Base-by-base conservation (phyloP, 2,113 vertebrate species). In the Pyrgilauda ruficollis region DNA sequence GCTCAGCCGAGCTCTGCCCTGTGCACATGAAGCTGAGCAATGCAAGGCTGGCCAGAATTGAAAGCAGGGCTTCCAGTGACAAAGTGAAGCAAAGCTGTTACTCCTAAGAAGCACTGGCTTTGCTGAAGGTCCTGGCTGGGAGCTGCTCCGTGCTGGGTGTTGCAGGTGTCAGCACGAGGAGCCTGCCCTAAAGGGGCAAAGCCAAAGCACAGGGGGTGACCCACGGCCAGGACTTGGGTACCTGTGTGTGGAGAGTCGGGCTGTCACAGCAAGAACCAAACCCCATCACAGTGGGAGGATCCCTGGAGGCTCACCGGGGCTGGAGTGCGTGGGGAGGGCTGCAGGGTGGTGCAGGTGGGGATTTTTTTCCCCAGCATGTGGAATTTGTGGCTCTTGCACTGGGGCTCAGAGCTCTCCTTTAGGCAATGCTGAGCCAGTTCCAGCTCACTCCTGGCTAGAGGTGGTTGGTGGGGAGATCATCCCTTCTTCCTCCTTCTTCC, bases 361-460 rank as follows among this genome's bases (percentile, higher is more conserved):
- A 58, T 81, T 94, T 80, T 31, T 76, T 17, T 20, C 24, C 50
- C 41, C 37, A n/a, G 0, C 8, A 7, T 0, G 0, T 1, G 4
- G 3, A 7, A 7, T 46, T 52, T 77, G 55, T 62, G 46, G 41
- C 17, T 84, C 21, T 53, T 75, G 47, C 13, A 5, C 22, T 26
- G 22, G 2, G 18, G 13, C 28, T 68, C 66, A 63, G 77, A 75
- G 50, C 7, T 30, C 12, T 87, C 15, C 83, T 44, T 35, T 17
- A 70, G 47, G 33, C 37, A 74, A 20, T 63, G 44, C 15, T 0
- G 3, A 70, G 46, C 26, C 46, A 47, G 16, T 77, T 33, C 53
- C 58, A 63, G 46, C 20, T 75, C 26, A 35, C 4, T 56, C 59
- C n/a, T 92, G 49, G 23, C 35, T 85, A 35, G 68, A 43, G 22